Percentiles rank a stretch among this genome's conserved stretches.
These are phyloP conservation scores for Bursaphelenchus okinawaensis DNA, from an alignment of 2,888 invertebrate genomes.

Conservation along the genomic window DNA sequence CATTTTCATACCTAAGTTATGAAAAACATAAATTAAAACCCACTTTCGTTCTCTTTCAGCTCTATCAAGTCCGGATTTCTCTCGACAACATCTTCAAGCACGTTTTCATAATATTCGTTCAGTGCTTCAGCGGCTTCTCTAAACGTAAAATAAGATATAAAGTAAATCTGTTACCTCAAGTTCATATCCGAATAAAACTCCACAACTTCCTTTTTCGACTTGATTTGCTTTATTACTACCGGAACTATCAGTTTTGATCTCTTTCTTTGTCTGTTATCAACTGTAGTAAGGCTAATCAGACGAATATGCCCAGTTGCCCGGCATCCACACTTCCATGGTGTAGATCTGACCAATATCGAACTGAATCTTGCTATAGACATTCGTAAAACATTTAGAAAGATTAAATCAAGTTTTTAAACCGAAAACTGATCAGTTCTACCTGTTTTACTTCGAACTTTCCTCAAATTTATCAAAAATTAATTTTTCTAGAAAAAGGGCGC, in stretches of 20 bases:
- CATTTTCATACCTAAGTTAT: no score
- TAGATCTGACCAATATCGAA: background rate
- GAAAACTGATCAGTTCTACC: no score
- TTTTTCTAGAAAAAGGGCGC: no score
- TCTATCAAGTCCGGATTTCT: background rate
- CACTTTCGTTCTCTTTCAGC: background rate
- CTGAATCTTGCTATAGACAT: background rate
- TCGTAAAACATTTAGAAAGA: no score
- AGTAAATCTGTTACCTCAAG: slow-evolving; percentile 16
- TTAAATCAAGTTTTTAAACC: no score
- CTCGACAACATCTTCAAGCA: background rate
- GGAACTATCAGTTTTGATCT: slow-evolving; percentile 36
- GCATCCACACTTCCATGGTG: background rate
- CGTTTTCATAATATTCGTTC: background rate
- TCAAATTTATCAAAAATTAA: no score
- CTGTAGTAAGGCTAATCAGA: background rate
- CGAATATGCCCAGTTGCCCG: background rate
- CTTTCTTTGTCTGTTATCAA: slow-evolving; percentile 21
- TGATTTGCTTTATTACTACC: slow-evolving; percentile 40
- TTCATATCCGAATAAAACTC: slow-evolving; percentile 39
- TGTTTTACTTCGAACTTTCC: no score
- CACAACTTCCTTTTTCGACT: slow-evolving; percentile 34
- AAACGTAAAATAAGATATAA: slow-evolving; percentile 21
- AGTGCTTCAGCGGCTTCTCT: background rate
- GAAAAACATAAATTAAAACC: background rate